Base-by-base conservation (phyloP, 2,113 vertebrate species). In the Eulacestoma nigropectus region DNA sequence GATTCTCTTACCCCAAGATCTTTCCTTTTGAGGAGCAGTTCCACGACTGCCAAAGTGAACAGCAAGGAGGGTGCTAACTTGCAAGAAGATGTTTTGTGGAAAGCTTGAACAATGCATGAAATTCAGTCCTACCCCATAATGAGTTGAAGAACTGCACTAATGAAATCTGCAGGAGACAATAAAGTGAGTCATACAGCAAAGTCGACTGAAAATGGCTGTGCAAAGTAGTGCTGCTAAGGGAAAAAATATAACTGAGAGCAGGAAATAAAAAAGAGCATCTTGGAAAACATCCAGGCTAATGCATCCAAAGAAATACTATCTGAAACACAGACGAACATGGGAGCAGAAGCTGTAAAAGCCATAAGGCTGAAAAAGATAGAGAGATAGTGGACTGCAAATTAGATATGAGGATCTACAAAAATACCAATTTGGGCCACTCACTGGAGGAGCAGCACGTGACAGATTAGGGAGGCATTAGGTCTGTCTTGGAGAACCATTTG, bases 91-190 rank as follows among this genome's bases (percentile, higher is more conserved):
- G 79, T 78, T 94, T 84, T 79, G 84, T 94, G 90, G 90, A 96
- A 93, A 92, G 89, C 83, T 96, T 10, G 7, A 93, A 90, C 95
- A 78, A 64, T 62, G 88, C 72, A 85, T 94, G 86, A 96, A 95
- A 92, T 90, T 70, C 80, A 94, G 90, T 84, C 63, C 49, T 94
- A 21, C 73, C 84, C 84, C 46, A 17, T 92, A 95, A 97, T 76
- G 89, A 97, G 73, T 52, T 72, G 77, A 83, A 87, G 84, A 95
- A 72, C 84, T 73, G 76, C n/a, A 27, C 83, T 96, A 96, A 96
- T 97, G 95, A 96, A 96, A 96, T 96, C 92, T 96, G 80, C 96
- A 95, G 96, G 92, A 97, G 95, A 95, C 95, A 96, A 94, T 96
- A 89, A 95, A 94, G 77, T 95, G 95, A 96, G 79, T 96, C 93